Evolutionary conservation across 2,888 invertebrate genomes (phyloP).

Genomic region (Arge pagana): DNA sequence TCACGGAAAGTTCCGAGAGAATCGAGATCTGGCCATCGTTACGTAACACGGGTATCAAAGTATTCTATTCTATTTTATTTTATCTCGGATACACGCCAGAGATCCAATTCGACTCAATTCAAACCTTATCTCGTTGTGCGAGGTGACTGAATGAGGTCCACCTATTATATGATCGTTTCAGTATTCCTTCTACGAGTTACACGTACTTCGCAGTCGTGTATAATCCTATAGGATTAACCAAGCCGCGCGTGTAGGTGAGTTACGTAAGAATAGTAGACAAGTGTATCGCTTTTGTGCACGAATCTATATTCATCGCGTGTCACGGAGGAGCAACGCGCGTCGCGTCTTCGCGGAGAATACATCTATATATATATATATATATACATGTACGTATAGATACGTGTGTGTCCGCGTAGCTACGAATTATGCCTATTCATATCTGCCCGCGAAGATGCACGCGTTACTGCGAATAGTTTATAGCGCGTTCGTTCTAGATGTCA

Average conservation of each 20-base stretch:
- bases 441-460: neutral
- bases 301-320: conserved; percentile 17
- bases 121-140: conserved; percentile 17
- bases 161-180: conserved; percentile 5
- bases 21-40: too few species aligned
- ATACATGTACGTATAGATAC: neutral
- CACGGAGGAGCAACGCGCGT: conserved; percentile 2
- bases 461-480: too few species aligned
- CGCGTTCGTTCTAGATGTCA: too few species aligned
- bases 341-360: neutral
- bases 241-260: neutral
- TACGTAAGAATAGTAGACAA: neutral
- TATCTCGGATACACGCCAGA: conserved; percentile 6
- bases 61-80: conserved; percentile 4
- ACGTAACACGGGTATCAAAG: too few species aligned
- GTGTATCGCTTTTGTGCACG: conserved; percentile 9
- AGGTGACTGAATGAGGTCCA: conserved; percentile 19
- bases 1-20: too few species aligned
- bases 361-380: neutral
- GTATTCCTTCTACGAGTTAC: neutral
- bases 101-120: conserved; percentile 21
- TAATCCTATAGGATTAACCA: neutral
- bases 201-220: neutral
- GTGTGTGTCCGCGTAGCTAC: neutral
- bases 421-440: neutral